These are phyloP conservation scores for Sesamia inferens DNA, from an alignment of 2,888 invertebrate genomes.

Conservation along the genomic window DNA sequence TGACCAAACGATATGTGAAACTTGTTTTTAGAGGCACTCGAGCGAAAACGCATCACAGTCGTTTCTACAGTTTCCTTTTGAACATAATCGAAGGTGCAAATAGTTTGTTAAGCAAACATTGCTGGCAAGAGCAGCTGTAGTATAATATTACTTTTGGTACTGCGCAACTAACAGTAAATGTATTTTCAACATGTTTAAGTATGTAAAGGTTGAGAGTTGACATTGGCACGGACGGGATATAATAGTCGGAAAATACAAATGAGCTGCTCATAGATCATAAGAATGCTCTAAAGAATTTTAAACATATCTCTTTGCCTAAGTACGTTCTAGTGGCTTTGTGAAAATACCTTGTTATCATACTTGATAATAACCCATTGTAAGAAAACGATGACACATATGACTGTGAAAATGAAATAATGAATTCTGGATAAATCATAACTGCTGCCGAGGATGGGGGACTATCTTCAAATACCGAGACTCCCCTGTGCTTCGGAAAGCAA, in stretches of 20 bases:
- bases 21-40: slow-evolving; percentile 58
- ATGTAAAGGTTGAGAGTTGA: slow-evolving; percentile 2
- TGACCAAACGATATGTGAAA: slow-evolving; percentile 42
- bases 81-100: slow-evolving; percentile 39
- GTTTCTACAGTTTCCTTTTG: slow-evolving; percentile 37
- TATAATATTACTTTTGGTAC: background rate
- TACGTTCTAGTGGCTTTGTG: background rate
- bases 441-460: no score
- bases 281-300: background rate
- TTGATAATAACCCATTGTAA: background rate
- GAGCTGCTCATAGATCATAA: background rate
- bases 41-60: slow-evolving; percentile 40
- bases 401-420: background rate
- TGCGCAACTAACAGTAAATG: background rate
- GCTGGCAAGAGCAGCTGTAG: background rate
- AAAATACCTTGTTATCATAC: background rate
- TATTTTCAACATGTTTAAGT: slow-evolving; percentile 3
- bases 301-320: background rate
- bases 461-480: no score
- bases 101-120: slow-evolving; percentile 27
- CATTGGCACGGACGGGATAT: slow-evolving; percentile 23
- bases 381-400: slow-evolving; percentile 1
- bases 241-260: slow-evolving; percentile 19
- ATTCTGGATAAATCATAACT: no score
- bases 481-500: no score